A percentile compares a stretch with the other conserved stretches of the same genome.
Evolutionary conservation across 2,797 vertebrate species (phyloP).

Genomic region (Chiloscyllium punctatum): DNA sequence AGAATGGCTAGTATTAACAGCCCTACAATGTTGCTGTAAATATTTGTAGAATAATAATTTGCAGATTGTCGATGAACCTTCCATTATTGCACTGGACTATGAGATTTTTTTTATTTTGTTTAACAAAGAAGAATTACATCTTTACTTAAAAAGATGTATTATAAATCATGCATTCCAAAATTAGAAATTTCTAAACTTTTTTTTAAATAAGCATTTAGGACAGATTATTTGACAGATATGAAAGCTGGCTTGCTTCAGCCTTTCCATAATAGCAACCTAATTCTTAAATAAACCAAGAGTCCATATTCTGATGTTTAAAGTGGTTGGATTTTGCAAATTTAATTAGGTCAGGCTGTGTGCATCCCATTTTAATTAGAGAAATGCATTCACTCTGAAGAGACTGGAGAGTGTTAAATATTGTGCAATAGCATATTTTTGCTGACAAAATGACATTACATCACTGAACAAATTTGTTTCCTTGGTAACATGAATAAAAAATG

Average conservation of each 20-base stretch:
- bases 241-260: not conserved
- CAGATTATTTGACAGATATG: not conserved
- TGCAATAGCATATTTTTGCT: slow-evolving; percentile 52
- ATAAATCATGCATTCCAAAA: not conserved
- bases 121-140: not conserved
- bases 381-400: slow-evolving; percentile 51
- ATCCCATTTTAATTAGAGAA: slow-evolving; percentile 57
- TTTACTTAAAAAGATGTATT: not conserved
- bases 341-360: slow-evolving; percentile 49
- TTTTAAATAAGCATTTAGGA: not conserved
- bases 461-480: slow-evolving; percentile 56
- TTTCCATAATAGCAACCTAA: not conserved
- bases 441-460: slow-evolving; percentile 53
- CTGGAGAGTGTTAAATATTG: slow-evolving; percentile 54
- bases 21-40: not conserved
- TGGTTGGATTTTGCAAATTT: not conserved
- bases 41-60: not conserved
- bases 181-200: not conserved
- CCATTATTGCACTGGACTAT: not conserved
- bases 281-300: not conserved
- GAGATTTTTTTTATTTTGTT: not conserved
- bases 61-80: not conserved
- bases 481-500: slow-evolving; percentile 52
- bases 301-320: not conserved
- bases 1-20: not conserved